Evolutionary conservation across 2,113 vertebrate species (phyloP).

Genomic region (Protomyctophum bolini): DNA sequence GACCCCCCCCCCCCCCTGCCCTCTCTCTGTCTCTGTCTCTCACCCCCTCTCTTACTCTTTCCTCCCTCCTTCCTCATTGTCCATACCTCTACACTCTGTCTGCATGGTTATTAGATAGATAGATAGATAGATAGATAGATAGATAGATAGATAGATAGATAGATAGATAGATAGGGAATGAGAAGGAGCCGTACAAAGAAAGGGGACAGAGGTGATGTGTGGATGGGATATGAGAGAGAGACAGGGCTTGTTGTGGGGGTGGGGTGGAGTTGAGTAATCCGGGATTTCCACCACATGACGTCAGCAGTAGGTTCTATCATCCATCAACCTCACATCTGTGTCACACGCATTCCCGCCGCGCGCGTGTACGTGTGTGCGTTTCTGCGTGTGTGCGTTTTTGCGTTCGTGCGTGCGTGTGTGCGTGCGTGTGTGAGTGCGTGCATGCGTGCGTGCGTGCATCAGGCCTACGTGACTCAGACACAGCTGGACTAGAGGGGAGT

Average conservation of each 20-base stretch:
- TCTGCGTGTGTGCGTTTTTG: not conserved
- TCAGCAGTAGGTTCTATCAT: slow-evolving; percentile 60
- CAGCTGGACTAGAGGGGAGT: slow-evolving; percentile 23
- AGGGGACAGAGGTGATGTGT: slow-evolving; percentile 6
- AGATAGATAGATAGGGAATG: not conserved
- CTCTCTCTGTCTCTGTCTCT: slow-evolving; percentile 6
- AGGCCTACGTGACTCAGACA: slow-evolving; percentile 10
- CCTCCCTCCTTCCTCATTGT: slow-evolving; percentile 16
- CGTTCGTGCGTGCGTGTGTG: slow-evolving; percentile 3
- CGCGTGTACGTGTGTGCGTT: too few relatives aligned
- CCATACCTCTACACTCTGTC: slow-evolving; percentile 9
- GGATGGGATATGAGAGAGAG: slow-evolving; percentile 14
- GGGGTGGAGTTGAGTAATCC: slow-evolving; percentile 57
- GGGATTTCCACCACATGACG: slow-evolving; percentile 72
- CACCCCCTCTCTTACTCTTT: slow-evolving; percentile 16
- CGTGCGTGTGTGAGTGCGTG: slow-evolving; percentile 20
- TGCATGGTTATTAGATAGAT: not conserved
- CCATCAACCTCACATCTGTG: slow-evolving; percentile 66
- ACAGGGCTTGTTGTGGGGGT: not conserved
- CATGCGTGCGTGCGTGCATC: slow-evolving; percentile 32
- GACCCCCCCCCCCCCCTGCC: slow-evolving; percentile 4
- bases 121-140: not conserved
- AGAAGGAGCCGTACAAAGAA: slow-evolving; percentile 17
- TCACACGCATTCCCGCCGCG: slow-evolving; percentile 7
- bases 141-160: not conserved